phyloP scores from a whole-genome alignment of 2,888 invertebrate species.

The Embidobia sp. region DNA sequence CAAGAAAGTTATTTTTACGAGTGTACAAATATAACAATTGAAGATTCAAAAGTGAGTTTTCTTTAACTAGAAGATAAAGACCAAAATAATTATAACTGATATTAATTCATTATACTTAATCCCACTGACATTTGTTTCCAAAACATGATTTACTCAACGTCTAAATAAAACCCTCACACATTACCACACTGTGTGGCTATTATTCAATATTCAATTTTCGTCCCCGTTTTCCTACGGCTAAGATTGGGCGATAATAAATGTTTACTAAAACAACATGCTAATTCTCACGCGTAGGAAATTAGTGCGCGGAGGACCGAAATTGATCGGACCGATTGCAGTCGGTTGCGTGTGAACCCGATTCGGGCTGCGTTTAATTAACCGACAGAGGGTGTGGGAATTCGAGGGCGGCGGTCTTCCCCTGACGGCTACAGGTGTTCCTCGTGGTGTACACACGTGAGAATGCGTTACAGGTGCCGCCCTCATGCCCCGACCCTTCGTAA shows the following conservation, averaged over 20 bases:
- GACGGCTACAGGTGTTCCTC: slow-evolving; percentile 76
- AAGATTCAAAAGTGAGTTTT: no score
- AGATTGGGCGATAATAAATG: background rate
- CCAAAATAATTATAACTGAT: no score
- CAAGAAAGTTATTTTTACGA: no score
- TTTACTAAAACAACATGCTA: slow-evolving; percentile 18
- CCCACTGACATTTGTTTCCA: no score
- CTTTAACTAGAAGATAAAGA: no score
- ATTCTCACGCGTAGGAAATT: slow-evolving; percentile 28
- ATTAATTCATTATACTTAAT: no score
- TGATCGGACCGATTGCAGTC: slow-evolving; percentile 43
- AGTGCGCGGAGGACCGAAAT: slow-evolving; percentile 11
- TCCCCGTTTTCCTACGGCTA: no score
- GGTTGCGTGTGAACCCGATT: slow-evolving; percentile 54
- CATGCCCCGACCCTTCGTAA: slow-evolving; percentile 49
- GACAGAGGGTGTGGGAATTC: slow-evolving; percentile 63
- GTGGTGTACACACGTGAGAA: slow-evolving; percentile 75
- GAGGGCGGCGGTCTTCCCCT: slow-evolving; percentile 56
- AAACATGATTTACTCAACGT: no score
- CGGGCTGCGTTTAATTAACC: slow-evolving; percentile 56
- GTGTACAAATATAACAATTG: no score
- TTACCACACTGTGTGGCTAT: background rate
- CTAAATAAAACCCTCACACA: no score
- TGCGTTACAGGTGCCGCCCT: slow-evolving; percentile 78
- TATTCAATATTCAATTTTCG: no score